These are phyloP conservation scores for Mohoua ochrocephala DNA, from an alignment of 2,113 vertebrate species.

Conservation along the genomic window DNA sequence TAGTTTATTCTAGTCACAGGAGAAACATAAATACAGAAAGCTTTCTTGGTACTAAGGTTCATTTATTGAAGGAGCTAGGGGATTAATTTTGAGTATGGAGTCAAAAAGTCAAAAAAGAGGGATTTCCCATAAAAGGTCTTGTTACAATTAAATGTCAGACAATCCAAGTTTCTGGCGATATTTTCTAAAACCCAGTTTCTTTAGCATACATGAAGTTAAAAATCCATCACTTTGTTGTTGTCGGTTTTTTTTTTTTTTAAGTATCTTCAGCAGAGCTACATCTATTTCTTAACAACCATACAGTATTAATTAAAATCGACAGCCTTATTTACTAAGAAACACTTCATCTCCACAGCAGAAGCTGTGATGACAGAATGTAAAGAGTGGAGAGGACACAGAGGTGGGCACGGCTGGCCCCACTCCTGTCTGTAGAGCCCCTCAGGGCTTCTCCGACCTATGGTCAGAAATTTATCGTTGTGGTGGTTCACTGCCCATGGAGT, in stretches of 20 bases:
- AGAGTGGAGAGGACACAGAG: too few species aligned
- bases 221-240: background rate
- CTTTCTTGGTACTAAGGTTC: background rate
- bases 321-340: background rate
- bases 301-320: fast-evolving
- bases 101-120: too few species aligned
- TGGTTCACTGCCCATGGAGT: background rate
- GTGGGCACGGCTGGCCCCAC: fast-evolving
- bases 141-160: background rate
- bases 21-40: background rate
- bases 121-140: background rate
- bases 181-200: background rate
- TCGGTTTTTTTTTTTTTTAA: background rate
- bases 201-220: background rate
- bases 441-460: fast-evolving
- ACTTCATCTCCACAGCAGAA: background rate
- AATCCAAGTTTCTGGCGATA: background rate
- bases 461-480: too few species aligned
- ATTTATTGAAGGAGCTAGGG: background rate
- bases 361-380: too few species aligned
- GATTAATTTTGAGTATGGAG: background rate
- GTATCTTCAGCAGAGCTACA: background rate
- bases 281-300: background rate
- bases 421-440: background rate
- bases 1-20: background rate